Evolutionary conservation across 2,113 vertebrate genomes (phyloP), one percentile per base, ranked within the genome.

Genomic region (Illadopsis cleaveri): DNA sequence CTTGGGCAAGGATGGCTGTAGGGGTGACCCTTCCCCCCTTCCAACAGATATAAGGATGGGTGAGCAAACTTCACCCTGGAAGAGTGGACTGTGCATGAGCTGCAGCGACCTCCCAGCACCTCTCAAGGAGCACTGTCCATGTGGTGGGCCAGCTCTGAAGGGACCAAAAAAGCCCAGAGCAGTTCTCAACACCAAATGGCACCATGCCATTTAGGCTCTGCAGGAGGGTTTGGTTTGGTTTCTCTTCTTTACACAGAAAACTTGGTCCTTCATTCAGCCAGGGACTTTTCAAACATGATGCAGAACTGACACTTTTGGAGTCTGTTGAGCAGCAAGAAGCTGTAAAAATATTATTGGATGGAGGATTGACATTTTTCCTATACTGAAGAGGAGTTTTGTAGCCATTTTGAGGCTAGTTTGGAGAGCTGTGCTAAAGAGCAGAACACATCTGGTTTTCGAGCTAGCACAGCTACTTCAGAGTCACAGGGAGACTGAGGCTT

Each of bases 1-100:
- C 33, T 16, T 10, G 12, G 23, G n/a, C 68, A 40, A 24, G 35
- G 57, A 42, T 1, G 18, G 14, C 5, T 22, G 6, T 79, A 37
- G 5, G 37, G 11, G 30, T 6, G 35, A 37, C 58, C 10, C 3
- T 64, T 53, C 13, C 13, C 42, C 5, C 1, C 38, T 44, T 47
- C 22, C 35, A 54, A 8, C 2, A 35, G 37, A 9, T 10, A 3
- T 0, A 5, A 78, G 44, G 28, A 57, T 28, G 2, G 1, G 21
- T 45, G 61, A 45, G 48, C 37, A 69, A 73, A 75, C 28, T 65
- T 33, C 37, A 57, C 7, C 48, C 37, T 3, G 3, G 22, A 30
- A 33, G 23, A 5, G 2, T 15, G 47, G 23, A 16, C 15, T 44
- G 81, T 42, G 37, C 16, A 28, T 2, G 12, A 35, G 65, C 77